Conservation (phyloP, 2,888 invertebrate species). For the Brachyopa scutellaris region DNA sequence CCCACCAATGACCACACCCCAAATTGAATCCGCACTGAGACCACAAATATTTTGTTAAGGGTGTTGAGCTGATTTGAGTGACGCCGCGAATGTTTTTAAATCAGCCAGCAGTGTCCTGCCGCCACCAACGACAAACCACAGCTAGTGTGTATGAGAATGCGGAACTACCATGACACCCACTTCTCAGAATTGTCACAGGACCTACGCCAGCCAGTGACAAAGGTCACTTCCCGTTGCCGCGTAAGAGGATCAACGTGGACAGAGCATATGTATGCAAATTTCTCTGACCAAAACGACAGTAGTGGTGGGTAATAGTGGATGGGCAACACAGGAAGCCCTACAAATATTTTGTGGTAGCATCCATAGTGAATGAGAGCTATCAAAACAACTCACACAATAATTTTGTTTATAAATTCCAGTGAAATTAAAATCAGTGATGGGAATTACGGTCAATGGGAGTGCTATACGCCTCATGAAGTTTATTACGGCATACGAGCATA, state of each 20-base stretch:
- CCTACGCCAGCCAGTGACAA: constrained; percentile 21
- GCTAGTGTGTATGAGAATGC: constrained; percentile 7
- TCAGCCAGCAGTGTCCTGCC: constrained; percentile 2
- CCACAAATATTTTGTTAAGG: constrained; percentile 71
- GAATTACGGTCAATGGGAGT: constrained; percentile 65
- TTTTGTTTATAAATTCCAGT: constrained; percentile 61
- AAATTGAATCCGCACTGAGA: constrained; percentile 66
- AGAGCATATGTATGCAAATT: constrained; percentile 38
- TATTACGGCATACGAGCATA: no score
- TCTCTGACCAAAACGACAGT: not conserved
- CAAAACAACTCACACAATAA: constrained; percentile 66
- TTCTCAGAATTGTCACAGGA: constrained; percentile 24
- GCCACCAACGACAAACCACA: constrained; percentile 20
- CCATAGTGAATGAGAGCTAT: constrained; percentile 60
- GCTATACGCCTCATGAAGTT: constrained; percentile 48
- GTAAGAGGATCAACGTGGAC: constrained; percentile 8
- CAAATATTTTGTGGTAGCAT: constrained; percentile 42
- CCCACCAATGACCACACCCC: constrained; percentile 59
- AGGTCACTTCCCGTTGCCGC: constrained; percentile 29
- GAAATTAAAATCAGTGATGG: constrained; percentile 69
- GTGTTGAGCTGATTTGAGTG: constrained; percentile 68
- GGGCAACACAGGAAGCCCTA: constrained; percentile 16
- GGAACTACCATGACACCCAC: constrained; percentile 16
- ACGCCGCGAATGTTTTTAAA: constrained; percentile 60
- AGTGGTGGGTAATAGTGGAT: not conserved